Evolutionary conservation across 1,140 invertebrate species (phyloP), one percentile per base, ranked within the genome.

Genomic region (Brachionus rubens): DNA sequence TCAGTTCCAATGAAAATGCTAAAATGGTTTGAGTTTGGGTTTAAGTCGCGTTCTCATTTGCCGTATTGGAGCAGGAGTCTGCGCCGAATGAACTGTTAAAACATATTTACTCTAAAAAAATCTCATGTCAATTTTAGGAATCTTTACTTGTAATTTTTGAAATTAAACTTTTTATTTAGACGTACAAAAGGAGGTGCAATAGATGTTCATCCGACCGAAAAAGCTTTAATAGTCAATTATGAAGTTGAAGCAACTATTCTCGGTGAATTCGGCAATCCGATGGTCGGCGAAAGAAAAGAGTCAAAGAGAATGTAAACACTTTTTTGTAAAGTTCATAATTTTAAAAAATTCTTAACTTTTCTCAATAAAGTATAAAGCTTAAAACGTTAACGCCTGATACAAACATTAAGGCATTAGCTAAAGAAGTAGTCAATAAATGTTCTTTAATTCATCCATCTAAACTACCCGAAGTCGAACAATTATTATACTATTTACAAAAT

Each of bases 401-500:
- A 21, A 90, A 96, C 85, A 90, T 93, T 77, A 86, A 88, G 76
- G 87, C 88, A 3, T 82, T 96, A 76, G 91, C 93, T 3, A 90
- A 89, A 80, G 91, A 94, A 86, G 91, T 96, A 6, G 89, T 96
- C 47, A 89, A 91, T 76, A 91, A 92, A 84, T 96, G 93, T 85
- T 90, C 90, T 80, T 85, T 96, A 16, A 94, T 96, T 80, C 91
- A 93, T 82, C 89, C 90, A 70, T 90, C 90, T 1, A 91, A 92
- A 83, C 80, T 92, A 26, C 87, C 88, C 10, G 92, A 96, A 85
- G 90, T 96, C 3, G 91, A 95, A 82, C 92, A 94, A 81, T 87
- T 94, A n/a, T 89, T 96, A 78, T 91, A 91, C 83, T 95, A 94
- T 85, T 85, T 96, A 28, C 91, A 94, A 84, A 93, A 91, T 83